Evolutionary conservation across 1,140 invertebrate species (phyloP), one percentile per base, ranked within the genome.

Genomic region (Eupristina koningsbergeri): DNA sequence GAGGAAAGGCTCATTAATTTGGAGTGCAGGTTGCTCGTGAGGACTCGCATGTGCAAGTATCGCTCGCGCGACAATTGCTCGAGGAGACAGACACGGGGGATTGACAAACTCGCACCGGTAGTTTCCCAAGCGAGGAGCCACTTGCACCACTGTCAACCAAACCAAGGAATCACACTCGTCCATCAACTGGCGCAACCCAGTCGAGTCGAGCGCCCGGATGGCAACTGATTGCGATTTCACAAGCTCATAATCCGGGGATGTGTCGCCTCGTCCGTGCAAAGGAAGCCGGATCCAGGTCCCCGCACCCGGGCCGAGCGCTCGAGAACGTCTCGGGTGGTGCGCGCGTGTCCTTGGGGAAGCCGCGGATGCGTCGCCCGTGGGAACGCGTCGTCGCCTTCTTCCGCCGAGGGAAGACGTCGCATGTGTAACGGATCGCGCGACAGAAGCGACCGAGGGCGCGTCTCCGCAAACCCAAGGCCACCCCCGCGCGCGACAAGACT

Each of bases 81-180:
- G n/a, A n/a, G n/a, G n/a, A n/a, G n/a, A n/a, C n/a, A n/a, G n/a
- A n/a, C n/a, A 31, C 11, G 3, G 5, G 8, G n/a, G 9, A 69
- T 78, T 50, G 77, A 50, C 61, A 69, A 80, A 64, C 58, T 41
- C 58, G 58, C 6, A 17, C 0, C 67, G 39, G 2, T 15, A 64
- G 45, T 69, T 80, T 80, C 45, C 26, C 78, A 80, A 80, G 41
- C 11, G 36, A 53, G 69, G 67, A n/a, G n/a, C n/a, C 69, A 80
- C 50, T 80, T 47, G 41, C 78, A 58, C 53, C 26, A 58, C 19
- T 3, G n/a, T n/a, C n/a, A n/a, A n/a, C n/a, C n/a, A n/a, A 53
- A 17, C 2, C 50, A 3, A 13, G 15, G 7, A 53, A 53, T 17
- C 6, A 19, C 50, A 17, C 50, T 8, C 11, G 17, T 53, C 50